Base-by-base conservation (phyloP, 2,113 vertebrate species). In the Poecilia latipinna region DNA sequence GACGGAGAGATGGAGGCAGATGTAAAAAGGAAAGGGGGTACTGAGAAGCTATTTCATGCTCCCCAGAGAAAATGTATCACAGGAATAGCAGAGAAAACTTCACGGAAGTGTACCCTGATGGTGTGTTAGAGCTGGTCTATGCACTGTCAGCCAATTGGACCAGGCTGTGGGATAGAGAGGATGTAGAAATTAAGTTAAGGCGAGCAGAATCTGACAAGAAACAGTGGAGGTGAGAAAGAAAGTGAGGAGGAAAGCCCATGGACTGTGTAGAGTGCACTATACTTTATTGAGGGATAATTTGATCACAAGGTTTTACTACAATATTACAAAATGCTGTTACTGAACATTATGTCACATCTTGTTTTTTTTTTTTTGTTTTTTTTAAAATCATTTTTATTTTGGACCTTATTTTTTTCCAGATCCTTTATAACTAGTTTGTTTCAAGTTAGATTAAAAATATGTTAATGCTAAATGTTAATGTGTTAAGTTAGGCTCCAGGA, bases 31-130 rank as follows among this genome's bases (percentile, higher is more conserved):
- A 22, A 57, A 51, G 54, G 39, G 77, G 66, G 61, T 75, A 70
- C 76, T 75, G 69, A 85, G 80, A 91, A 79, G 85, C 85, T 90
- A 90, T 93, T 93, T 92, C 91, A 92, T 90, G 86, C 88, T 92
- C 69, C 78, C 70, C 37, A 44, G 80, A 79, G 81, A 83, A 90
- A 91, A 86, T 78, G 80, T 82, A 89, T 93, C 84, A 84, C 33
- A 84, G 78, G 75, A 85, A 82, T 64, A 72, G 80, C 3, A 15
- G 64, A 19, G 65, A 70, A 86, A 81, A 79, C 86, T 75, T 86
- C 77, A 80, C 35, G 22, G 69, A 79, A 68, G 72, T 82, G 77
- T 44, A 28, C 60, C 12, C 44, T 57, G 74, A 51, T 24, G 68
- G 66, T 76, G 70, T 73, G 61, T 90, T 77, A 76, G 75, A 81